These are phyloP conservation scores for Troilus luridus DNA, from an alignment of 2,888 invertebrate species.

Conservation along the genomic window DNA sequence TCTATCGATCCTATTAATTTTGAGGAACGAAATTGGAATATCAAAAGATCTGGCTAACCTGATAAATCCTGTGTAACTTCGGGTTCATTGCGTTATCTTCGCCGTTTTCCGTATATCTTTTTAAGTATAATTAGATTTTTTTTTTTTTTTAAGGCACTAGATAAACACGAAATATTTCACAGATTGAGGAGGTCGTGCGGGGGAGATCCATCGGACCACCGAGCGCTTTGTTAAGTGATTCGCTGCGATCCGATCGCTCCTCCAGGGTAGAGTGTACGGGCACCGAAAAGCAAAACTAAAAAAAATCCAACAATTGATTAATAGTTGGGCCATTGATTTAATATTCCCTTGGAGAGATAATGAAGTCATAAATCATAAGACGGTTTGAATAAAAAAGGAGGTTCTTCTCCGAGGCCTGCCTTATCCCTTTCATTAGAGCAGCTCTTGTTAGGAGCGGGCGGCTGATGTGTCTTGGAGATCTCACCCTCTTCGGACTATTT, in stretches of 20 bases:
- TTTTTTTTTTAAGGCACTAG: constrained; percentile 65
- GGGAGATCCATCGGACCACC: constrained; percentile 4
- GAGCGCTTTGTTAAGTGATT: constrained; percentile 46
- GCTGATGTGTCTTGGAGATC: background rate
- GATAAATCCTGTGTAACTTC: background rate
- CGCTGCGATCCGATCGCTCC: constrained; percentile 26
- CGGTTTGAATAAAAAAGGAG: constrained; percentile 51
- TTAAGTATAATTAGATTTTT: constrained; percentile 64
- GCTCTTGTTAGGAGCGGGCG: background rate
- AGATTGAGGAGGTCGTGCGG: constrained; percentile 51
- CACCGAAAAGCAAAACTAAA: constrained; percentile 27
- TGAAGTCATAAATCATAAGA: constrained; percentile 58
- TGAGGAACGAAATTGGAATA: background rate
- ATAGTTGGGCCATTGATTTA: constrained; percentile 58
- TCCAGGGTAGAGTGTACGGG: background rate
- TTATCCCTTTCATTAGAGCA: constrained; percentile 13
- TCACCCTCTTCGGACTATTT: background rate
- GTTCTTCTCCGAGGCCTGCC: background rate
- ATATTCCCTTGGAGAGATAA: constrained; percentile 54
- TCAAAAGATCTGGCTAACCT: background rate
- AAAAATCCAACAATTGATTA: constrained; percentile 56
- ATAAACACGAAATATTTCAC: constrained; percentile 37
- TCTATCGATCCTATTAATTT: background rate
- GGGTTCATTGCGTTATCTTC: background rate
- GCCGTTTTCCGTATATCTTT: constrained; percentile 66